Conservation (phyloP, 2,888 invertebrate species). For the Ennomos erosarius region DNA sequence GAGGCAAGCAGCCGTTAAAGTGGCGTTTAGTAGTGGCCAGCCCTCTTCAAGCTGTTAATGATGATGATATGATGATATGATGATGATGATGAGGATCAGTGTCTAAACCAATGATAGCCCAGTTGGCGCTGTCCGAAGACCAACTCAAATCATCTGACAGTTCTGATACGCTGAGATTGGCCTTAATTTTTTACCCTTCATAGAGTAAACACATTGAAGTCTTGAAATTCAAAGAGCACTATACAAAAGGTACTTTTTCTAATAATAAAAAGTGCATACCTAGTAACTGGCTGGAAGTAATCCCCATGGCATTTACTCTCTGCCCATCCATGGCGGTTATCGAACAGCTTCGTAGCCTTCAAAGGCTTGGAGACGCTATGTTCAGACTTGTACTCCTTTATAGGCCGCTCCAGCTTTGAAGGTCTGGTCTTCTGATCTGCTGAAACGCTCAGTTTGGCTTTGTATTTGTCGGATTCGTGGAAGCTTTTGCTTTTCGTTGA, state of each 20-base stretch:
- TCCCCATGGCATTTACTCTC: conserved; percentile 59
- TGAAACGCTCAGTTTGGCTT: conserved; percentile 61
- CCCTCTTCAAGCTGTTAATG: too few relatives aligned
- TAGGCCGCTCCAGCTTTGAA: conserved; percentile 57
- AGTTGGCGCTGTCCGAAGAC: too few relatives aligned
- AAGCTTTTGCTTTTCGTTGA: conserved; percentile 63
- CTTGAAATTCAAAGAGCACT: too few relatives aligned
- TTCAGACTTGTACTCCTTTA: conserved; percentile 71
- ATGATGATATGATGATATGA: too few relatives aligned
- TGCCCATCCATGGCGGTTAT: conserved; percentile 54
- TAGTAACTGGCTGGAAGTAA: conserved; percentile 64
- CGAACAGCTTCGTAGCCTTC: conserved; percentile 63
- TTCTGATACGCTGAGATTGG: too few relatives aligned
- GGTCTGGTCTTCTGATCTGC: conserved; percentile 66
- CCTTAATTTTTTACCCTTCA: too few relatives aligned
- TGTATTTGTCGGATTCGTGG: conserved; percentile 67
- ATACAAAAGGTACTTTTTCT: background rate
- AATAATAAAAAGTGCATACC: conserved; percentile 8
- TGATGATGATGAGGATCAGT: too few relatives aligned
- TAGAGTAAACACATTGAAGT: too few relatives aligned
- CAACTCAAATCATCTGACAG: too few relatives aligned
- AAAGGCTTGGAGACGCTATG: conserved; percentile 66
- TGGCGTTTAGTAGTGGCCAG: too few relatives aligned
- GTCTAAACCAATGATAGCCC: too few relatives aligned
- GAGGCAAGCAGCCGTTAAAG: too few relatives aligned